A percentile compares a stretch with the other conserved stretches of the same genome.
Conservation (phyloP, 2,888 invertebrate species). For the Adineta ricciae region DNA sequence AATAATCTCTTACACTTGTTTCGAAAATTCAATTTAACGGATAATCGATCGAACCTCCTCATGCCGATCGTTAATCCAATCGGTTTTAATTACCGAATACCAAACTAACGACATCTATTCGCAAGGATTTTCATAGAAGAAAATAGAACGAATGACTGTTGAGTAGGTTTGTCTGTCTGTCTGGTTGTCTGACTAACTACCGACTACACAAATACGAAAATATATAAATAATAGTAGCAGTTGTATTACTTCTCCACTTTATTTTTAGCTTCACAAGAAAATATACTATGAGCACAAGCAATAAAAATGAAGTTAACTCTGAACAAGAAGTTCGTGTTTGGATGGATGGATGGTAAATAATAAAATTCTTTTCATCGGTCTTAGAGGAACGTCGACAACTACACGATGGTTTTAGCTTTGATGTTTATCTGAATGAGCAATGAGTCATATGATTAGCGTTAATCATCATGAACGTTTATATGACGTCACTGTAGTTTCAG, state of each 20-base stretch:
- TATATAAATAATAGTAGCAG: too few relatives aligned
- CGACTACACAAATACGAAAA: too few relatives aligned
- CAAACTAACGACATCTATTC: background rate
- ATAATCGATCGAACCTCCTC: background rate
- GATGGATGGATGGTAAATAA: slow-evolving; percentile 74
- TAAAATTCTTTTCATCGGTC: background rate
- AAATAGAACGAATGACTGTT: background rate
- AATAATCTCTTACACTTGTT: background rate
- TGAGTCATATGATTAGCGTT: too few relatives aligned
- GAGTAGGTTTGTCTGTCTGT: background rate
- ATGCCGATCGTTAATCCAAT: background rate
- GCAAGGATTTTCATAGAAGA: background rate
- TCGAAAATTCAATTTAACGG: background rate
- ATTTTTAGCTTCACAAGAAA: background rate
- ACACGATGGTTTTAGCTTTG: too few relatives aligned
- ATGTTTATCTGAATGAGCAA: too few relatives aligned
- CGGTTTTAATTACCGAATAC: background rate
- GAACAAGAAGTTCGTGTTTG: slow-evolving; percentile 60
- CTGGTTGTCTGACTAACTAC: too few relatives aligned
- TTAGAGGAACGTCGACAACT: too few relatives aligned
- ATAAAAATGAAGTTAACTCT: background rate
- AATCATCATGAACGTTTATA: too few relatives aligned
- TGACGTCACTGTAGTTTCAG: too few relatives aligned
- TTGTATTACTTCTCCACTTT: too few relatives aligned
- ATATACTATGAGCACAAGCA: background rate